Conservation (phyloP, 2,113 vertebrate genomes). For the Labeo catla region DNA sequence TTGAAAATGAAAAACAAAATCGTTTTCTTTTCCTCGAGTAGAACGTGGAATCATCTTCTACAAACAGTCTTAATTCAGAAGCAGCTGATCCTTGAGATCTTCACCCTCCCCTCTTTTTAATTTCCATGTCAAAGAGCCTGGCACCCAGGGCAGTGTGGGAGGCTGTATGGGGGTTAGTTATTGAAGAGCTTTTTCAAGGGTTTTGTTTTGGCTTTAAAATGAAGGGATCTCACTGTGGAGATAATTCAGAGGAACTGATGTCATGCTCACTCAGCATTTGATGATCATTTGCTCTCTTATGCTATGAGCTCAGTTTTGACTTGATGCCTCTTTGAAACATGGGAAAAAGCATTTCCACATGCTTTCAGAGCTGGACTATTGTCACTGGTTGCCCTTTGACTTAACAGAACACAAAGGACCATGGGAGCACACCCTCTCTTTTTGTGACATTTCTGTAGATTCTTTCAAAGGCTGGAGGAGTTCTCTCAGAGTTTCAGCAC, state of each 20-base stretch:
- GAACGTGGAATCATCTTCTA: background rate
- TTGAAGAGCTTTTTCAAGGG: slow-evolving; percentile 50
- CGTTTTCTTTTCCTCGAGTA: background rate
- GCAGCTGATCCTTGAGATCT: slow-evolving; percentile 18
- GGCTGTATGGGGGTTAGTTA: slow-evolving; percentile 45
- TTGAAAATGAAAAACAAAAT: background rate
- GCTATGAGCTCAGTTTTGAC: background rate
- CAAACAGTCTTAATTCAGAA: slow-evolving; percentile 15
- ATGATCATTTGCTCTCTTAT: background rate
- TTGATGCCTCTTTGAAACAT: slow-evolving; percentile 4
- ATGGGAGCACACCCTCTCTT: slow-evolving; percentile 4
- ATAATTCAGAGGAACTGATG: background rate
- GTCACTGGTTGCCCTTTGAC: slow-evolving; percentile 28
- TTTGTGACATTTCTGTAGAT: background rate
- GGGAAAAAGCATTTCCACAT: background rate
- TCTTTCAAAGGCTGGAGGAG: background rate
- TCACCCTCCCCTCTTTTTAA: slow-evolving; percentile 43
- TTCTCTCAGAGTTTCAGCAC: background rate
- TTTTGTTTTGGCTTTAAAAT: slow-evolving; percentile 30
- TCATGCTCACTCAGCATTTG: background rate
- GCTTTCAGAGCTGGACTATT: background rate
- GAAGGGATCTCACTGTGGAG: background rate
- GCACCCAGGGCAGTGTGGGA: slow-evolving; percentile 32
- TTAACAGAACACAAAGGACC: slow-evolving; percentile 10
- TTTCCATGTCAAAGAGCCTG: slow-evolving; percentile 58